These are phyloP conservation scores for Hoplodrina ambigua DNA, from an alignment of 2,888 invertebrate genomes.

Conservation along the genomic window DNA sequence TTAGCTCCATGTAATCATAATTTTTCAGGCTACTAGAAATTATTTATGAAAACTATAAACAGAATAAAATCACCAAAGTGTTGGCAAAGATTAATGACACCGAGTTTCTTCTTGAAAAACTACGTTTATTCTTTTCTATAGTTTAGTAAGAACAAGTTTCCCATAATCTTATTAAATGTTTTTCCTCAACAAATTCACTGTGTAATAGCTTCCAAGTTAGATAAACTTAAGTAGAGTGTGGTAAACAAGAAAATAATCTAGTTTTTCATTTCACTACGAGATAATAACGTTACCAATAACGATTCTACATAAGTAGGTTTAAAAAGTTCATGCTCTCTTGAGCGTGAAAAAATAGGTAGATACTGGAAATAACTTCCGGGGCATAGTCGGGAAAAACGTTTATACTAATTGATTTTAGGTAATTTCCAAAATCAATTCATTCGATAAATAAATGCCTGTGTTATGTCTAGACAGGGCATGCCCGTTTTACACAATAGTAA, in stretches of 20 bases:
- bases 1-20: background rate
- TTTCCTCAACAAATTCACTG: constrained; percentile 31
- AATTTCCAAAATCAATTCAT: background rate
- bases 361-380: background rate
- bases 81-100: background rate
- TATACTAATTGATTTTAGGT: background rate
- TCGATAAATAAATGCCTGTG: background rate
- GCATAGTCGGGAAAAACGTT: background rate
- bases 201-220: constrained; percentile 48
- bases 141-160: constrained; percentile 35
- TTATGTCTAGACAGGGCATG: constrained; percentile 8
- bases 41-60: background rate
- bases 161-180: constrained; percentile 47
- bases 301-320: background rate
- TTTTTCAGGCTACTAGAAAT: background rate
- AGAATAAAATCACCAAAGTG: background rate
- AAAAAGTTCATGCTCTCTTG: background rate
- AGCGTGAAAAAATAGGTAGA: background rate
- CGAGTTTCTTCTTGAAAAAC: background rate
- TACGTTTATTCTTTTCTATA: constrained; percentile 16
- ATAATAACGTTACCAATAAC: background rate
- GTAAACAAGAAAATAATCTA: constrained; percentile 37
- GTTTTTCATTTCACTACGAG: constrained; percentile 8
- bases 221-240: constrained; percentile 26
- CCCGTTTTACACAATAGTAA: constrained; percentile 7